Evolutionary conservation across 2,888 invertebrate genomes (phyloP), one percentile per base, ranked within the genome.

Genomic region (Parnassius smintheus): DNA sequence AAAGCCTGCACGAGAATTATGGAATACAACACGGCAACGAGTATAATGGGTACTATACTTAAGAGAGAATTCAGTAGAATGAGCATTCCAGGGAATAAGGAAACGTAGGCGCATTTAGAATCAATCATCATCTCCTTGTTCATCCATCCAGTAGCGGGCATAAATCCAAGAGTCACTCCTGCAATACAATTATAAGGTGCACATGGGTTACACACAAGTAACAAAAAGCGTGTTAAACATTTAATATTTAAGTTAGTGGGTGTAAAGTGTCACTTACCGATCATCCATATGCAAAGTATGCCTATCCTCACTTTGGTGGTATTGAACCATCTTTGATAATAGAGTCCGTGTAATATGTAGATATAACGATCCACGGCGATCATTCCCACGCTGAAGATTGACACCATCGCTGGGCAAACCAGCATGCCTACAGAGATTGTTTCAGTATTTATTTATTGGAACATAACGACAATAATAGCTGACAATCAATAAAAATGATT

Each of bases 291-390:
- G 44, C 88, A 75, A 1, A 88, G 65, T 45, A 94, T 93, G 65
- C 93, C 87, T 8, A 93, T 79, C 59, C 94, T 85, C 2, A 94
- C 93, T 68, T 93, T 86, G 1, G 86, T 91, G 1, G 93, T 93
- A 68, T 91, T 93, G 57, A 94, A 91, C 92, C 93, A 94, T 62
- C 91, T 84, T 74, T 93, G 93, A 72, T 94, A 94, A 74, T 94
- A 92, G 13, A 94, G 76, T 0, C 94, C 94, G 70, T 94, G 93
- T 1, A 94, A 78, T 54, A 95, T 94, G 75, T 93, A 95, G 53
- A 94, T 88, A 72, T 93, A 95, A 44, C 95, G 85, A 72, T 95
- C 95, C 0, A 94, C 82, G 2, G 93, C 94, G 42, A 95, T 94
- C 10, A 94, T 77, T 1, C 93, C 94, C 4, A 94, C 93, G 56